Evolutionary conservation across 2,797 vertebrate species (phyloP).

Genomic region (Cyprinella venusta): DNA sequence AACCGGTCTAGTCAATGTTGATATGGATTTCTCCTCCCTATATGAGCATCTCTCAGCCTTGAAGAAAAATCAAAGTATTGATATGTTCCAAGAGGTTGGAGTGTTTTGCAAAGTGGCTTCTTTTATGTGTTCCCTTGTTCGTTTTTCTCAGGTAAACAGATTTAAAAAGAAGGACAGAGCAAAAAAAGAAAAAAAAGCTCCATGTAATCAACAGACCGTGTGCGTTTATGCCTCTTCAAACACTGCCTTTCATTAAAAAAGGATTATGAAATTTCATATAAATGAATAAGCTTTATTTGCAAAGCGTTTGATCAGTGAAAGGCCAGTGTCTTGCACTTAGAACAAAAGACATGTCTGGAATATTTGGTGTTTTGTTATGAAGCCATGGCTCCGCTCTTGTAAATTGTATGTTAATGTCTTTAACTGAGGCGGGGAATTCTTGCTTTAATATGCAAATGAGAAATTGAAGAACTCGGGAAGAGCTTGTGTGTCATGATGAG

Average conservation of each 20-base stretch:
- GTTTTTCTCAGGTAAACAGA: constrained; percentile 59
- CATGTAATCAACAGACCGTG: constrained; percentile 45
- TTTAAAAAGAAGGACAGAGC: constrained; percentile 61
- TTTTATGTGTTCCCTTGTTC: constrained; percentile 71
- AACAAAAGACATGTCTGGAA: neutral
- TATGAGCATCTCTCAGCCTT: constrained; percentile 68
- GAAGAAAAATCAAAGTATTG: constrained; percentile 72
- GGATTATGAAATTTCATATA: constrained; percentile 41
- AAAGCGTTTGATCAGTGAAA: constrained; percentile 46
- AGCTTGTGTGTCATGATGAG: neutral
- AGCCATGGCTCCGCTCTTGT: neutral
- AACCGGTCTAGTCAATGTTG: constrained; percentile 74
- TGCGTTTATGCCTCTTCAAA: constrained; percentile 26
- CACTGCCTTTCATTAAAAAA: constrained; percentile 30
- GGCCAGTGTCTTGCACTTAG: constrained; percentile 33
- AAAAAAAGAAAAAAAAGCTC: constrained; percentile 49
- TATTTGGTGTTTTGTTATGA: constrained; percentile 4
- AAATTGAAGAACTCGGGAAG: neutral
- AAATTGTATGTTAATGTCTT: constrained; percentile 17
- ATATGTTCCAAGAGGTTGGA: constrained; percentile 78
- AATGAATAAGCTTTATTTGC: constrained; percentile 55
- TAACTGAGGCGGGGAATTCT: neutral
- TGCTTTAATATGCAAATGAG: constrained; percentile 21
- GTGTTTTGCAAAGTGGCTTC: constrained; percentile 63
- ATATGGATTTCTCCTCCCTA: constrained; percentile 66